phyloP scores from a whole-genome alignment of 1,140 invertebrate genomes.

The Monochamus saltuarius region DNA sequence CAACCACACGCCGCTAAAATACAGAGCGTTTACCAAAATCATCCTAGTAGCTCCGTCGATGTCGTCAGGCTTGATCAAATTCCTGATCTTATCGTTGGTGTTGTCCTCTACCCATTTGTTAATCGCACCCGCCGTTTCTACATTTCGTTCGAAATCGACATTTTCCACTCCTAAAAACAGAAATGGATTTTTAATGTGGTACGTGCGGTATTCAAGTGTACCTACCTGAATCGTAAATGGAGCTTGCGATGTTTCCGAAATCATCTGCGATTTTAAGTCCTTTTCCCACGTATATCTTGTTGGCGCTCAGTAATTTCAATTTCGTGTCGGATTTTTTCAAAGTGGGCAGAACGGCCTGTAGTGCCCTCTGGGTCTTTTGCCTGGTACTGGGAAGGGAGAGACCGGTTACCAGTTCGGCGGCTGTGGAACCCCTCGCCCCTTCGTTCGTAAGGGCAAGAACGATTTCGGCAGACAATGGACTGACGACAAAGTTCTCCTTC shows the following conservation, averaged over 20 bases:
- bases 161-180: slow-evolving; percentile 53
- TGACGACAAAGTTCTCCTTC: slow-evolving; percentile 25
- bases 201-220: no score
- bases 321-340: slow-evolving; percentile 9
- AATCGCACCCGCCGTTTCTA: slow-evolving; percentile 55
- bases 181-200: background rate
- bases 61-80: slow-evolving; percentile 61
- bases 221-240: slow-evolving; percentile 51
- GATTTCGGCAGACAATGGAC: slow-evolving; percentile 28
- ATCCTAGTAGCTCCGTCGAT: slow-evolving; percentile 59
- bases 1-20: slow-evolving; percentile 73
- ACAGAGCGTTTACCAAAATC: slow-evolving; percentile 78
- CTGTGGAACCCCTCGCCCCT: slow-evolving; percentile 20
- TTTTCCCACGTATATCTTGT: slow-evolving; percentile 23
- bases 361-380: slow-evolving; percentile 12
- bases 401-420: slow-evolving; percentile 11
- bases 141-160: slow-evolving; percentile 57
- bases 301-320: slow-evolving; percentile 16
- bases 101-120: slow-evolving; percentile 72
- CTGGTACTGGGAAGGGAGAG: slow-evolving; percentile 16
- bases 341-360: slow-evolving; percentile 48
- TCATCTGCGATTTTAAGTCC: slow-evolving; percentile 14
- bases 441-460: slow-evolving; percentile 23
- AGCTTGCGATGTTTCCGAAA: slow-evolving; percentile 39
- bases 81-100: slow-evolving; percentile 71